Evolutionary conservation across 2,888 invertebrate species (phyloP).

Genomic region (Cantharis rustica): DNA sequence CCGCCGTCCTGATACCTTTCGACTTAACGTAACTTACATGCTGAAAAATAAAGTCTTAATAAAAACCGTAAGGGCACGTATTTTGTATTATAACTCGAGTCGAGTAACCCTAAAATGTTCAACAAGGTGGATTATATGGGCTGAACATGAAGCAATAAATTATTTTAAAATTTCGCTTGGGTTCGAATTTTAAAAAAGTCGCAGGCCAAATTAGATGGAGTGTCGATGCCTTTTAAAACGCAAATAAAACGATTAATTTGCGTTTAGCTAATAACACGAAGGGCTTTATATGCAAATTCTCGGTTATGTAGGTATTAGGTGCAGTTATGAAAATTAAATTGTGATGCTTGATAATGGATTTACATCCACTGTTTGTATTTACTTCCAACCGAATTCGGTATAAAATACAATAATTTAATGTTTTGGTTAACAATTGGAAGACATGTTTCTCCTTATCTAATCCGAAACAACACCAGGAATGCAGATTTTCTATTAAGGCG

Average conservation of each 20-base stretch:
- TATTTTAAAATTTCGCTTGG: background rate
- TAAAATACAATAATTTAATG: background rate
- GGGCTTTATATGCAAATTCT: background rate
- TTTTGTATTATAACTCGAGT: slow-evolving; percentile 5
- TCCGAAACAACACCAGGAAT: background rate
- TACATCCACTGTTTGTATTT: background rate
- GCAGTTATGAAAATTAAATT: background rate
- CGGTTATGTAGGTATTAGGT: background rate
- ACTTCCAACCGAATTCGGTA: background rate
- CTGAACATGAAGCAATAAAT: slow-evolving; percentile 5
- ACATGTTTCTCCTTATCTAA: background rate
- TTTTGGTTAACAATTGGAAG: background rate
- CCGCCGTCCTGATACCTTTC: background rate
- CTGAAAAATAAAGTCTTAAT: slow-evolving; percentile 8
- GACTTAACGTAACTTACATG: background rate
- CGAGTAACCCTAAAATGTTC: slow-evolving; percentile 1
- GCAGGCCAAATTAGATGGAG: background rate
- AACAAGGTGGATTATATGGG: slow-evolving; percentile 3
- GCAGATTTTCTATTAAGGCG: background rate
- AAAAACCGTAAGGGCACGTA: slow-evolving; percentile 6
- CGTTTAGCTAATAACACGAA: background rate
- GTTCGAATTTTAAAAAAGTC: background rate
- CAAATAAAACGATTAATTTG: background rate
- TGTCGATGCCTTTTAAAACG: background rate
- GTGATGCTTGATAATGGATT: background rate